Conservation (phyloP, 2,888 invertebrate species). For the Helobdella robusta region DNA sequence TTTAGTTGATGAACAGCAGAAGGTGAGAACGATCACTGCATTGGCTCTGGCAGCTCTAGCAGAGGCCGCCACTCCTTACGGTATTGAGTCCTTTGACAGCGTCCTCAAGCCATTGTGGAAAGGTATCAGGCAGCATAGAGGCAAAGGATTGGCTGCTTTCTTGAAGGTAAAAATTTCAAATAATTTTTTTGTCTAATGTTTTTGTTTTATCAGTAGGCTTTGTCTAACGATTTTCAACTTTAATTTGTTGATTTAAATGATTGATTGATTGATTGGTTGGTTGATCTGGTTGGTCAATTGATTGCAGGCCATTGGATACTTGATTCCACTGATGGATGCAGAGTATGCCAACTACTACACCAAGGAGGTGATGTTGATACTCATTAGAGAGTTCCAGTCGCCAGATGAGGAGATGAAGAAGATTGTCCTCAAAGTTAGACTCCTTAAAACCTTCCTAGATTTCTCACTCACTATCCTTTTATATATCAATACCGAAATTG, state of each 20-base stretch:
- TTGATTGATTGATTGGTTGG: too few relatives aligned
- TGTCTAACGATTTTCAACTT: too few relatives aligned
- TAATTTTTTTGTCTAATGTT: too few relatives aligned
- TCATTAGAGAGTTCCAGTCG: slow-evolving; percentile 97
- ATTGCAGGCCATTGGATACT: slow-evolving; percentile 96
- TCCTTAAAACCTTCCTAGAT: not conserved
- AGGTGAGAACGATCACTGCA: slow-evolving; percentile 96
- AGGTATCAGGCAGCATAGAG: slow-evolving; percentile 75
- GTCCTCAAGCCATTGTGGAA: slow-evolving; percentile 98
- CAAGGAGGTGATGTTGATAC: slow-evolving; percentile 94
- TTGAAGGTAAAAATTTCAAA: too few relatives aligned
- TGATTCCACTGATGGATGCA: slow-evolving; percentile 98
- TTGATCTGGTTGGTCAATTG: slow-evolving; percentile 53
- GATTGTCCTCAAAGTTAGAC: slow-evolving; percentile 75
- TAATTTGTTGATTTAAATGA: not conserved
- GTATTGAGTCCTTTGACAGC: slow-evolving; percentile 98
- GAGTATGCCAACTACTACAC: slow-evolving; percentile 99
- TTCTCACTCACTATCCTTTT: not conserved
- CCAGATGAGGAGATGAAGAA: slow-evolving; percentile 99
- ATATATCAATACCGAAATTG: not conserved
- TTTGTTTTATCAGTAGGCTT: too few relatives aligned
- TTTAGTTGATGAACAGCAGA: slow-evolving; percentile 95
- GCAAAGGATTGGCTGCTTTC: slow-evolving; percentile 51
- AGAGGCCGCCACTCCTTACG: slow-evolving; percentile 97
- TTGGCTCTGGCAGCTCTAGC: slow-evolving; percentile 94